Percentiles rank a stretch among this genome's conserved stretches.
Evolutionary conservation across 2,888 invertebrate species (phyloP).

Genomic region (Polymixis lichenea): DNA sequence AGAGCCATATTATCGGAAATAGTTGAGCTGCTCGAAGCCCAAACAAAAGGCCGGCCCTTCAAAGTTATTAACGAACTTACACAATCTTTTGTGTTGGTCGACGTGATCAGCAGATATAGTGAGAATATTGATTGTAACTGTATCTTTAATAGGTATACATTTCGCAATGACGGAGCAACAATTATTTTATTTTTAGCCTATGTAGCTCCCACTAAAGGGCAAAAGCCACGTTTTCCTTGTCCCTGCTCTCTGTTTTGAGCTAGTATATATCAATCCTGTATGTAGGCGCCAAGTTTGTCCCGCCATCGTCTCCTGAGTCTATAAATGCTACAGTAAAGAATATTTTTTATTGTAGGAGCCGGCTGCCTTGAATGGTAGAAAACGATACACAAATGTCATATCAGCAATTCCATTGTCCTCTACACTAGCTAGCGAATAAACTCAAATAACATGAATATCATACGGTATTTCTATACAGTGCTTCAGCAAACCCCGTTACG

Average conservation of each 20-base stretch:
- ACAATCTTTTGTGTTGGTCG: slow-evolving; percentile 73
- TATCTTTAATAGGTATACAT: slow-evolving; percentile 67
- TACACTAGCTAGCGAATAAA: slow-evolving; percentile 23
- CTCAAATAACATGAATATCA: background rate
- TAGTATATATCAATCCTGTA: background rate
- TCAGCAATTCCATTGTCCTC: slow-evolving; percentile 19
- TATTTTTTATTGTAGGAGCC: background rate
- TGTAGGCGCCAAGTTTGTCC: background rate
- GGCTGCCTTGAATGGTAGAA: slow-evolving; percentile 12
- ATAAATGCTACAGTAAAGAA: slow-evolving; percentile 15
- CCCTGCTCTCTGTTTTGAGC: background rate
- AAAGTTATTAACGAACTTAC: slow-evolving; percentile 72
- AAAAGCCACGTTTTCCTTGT: background rate
- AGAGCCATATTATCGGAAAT: slow-evolving; percentile 67
- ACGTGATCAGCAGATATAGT: slow-evolving; percentile 63
- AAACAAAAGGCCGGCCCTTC: slow-evolving; percentile 73
- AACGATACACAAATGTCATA: slow-evolving; percentile 23
- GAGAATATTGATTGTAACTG: slow-evolving; percentile 64
- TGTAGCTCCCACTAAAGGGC: background rate
- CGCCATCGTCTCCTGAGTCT: background rate
- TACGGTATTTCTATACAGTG: slow-evolving; percentile 31
- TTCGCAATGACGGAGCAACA: slow-evolving; percentile 55
- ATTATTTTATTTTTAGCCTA: background rate
- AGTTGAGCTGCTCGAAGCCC: slow-evolving; percentile 58
- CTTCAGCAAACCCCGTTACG: slow-evolving; percentile 29